phyloP scores from a whole-genome alignment of 2,888 invertebrate species.

The Polyploca ridens region DNA sequence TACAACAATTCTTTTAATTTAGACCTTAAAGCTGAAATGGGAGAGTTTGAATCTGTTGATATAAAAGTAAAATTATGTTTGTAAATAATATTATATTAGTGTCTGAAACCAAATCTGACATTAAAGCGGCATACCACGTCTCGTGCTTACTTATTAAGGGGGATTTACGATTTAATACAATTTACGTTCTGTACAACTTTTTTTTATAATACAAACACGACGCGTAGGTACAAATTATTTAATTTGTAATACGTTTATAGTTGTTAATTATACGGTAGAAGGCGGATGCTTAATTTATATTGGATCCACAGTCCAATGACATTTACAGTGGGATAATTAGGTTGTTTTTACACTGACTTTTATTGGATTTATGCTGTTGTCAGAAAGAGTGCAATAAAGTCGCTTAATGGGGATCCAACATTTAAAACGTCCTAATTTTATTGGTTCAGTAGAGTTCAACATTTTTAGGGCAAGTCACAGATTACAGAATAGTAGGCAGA shows the following conservation, averaged over 20 bases:
- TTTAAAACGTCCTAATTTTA: neutral
- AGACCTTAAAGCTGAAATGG: neutral
- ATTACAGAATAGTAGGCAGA: too few relatives aligned
- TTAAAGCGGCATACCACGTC: slow-evolving; percentile 70
- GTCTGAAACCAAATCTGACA: slow-evolving; percentile 77
- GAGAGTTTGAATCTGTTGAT: neutral
- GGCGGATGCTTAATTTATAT: slow-evolving; percentile 65
- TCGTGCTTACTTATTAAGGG: slow-evolving; percentile 70
- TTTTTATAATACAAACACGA: slow-evolving; percentile 77
- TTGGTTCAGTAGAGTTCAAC: neutral
- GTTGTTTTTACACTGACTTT: slow-evolving; percentile 42
- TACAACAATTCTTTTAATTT: slow-evolving; percentile 21
- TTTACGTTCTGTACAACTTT: slow-evolving; percentile 59
- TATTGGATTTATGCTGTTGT: slow-evolving; percentile 19
- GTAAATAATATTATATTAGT: slow-evolving; percentile 67
- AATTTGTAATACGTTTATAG: slow-evolving; percentile 77
- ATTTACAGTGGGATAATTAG: slow-evolving; percentile 61
- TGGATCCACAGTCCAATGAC: slow-evolving; percentile 54
- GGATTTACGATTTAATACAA: slow-evolving; percentile 77
- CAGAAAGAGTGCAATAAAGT: slow-evolving; percentile 5
- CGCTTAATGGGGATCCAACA: neutral
- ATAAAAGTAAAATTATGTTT: slow-evolving; percentile 30
- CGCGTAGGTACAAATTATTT: slow-evolving; percentile 73
- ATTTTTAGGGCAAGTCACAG: neutral
- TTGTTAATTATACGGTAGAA: slow-evolving; percentile 67